A percentile compares a stretch with the other conserved stretches of the same genome.
Evolutionary conservation across 2,797 vertebrate genomes (phyloP).

Genomic region (Bradypus variegatus): DNA sequence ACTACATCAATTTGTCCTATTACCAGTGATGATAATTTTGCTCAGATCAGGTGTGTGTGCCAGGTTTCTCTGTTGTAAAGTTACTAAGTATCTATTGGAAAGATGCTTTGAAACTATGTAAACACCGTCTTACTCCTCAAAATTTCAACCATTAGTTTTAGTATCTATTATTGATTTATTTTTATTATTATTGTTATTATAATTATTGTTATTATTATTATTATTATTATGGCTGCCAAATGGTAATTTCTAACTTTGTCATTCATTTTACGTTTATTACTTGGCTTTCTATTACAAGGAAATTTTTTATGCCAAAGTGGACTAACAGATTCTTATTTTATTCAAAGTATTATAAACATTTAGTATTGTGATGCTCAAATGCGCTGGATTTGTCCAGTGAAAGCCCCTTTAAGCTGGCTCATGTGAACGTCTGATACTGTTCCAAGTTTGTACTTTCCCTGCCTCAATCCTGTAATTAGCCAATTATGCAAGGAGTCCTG

Average conservation of each 20-base stretch:
- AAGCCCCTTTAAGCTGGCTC: neutral
- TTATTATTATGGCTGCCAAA: conserved; percentile 12
- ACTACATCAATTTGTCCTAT: neutral
- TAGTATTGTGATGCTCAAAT: neutral
- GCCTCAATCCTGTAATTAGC: neutral
- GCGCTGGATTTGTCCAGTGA: neutral
- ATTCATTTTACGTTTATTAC: conserved; percentile 23
- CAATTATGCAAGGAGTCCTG: neutral
- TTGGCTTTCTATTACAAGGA: neutral
- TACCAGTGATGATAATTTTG: neutral
- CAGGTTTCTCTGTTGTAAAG: neutral
- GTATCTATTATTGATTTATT: neutral
- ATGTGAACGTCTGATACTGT: neutral
- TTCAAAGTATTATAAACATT: neutral
- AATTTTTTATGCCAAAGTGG: neutral
- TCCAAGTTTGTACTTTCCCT: neutral
- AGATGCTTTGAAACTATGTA: neutral
- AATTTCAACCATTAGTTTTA: neutral
- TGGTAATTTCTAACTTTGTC: neutral
- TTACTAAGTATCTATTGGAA: conserved; percentile 21
- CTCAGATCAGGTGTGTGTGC: neutral
- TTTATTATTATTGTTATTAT: neutral
- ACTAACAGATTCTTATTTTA: neutral
- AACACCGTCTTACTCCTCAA: neutral
- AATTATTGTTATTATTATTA: neutral